Base-by-base conservation (phyloP, 2,113 vertebrate genomes). In the Cephalophus harveyi region DNA sequence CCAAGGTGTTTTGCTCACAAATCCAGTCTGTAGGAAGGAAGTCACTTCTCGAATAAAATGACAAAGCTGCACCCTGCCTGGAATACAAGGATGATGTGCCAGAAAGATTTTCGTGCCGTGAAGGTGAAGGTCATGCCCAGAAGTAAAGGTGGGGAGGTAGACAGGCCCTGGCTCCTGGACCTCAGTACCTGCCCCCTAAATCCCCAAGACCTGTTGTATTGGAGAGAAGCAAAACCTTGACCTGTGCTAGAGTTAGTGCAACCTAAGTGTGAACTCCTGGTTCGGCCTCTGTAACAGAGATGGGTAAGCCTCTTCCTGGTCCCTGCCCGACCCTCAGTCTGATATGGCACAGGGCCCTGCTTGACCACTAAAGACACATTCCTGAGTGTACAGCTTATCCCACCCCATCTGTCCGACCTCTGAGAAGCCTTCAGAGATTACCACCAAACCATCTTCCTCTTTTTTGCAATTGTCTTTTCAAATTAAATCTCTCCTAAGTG, bases 31-130 rank as follows among this genome's bases (percentile, higher is more conserved):
- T 8, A 7, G 40, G 48, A 46, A 40, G 16, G 28, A 36, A 12
- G 2, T 2, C 7, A 19, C 33, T 54, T 46, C 62, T 23, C 6
- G 0, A 52, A 27, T 54, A 62, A 59, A 86, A 71, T 5, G 4
- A 1, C 71, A 64, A n/a, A 27, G 21, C 30, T 28, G 0, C 14
- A 11, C 40, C 46, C 36, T 21, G 17, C 74, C 21, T 17, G 11
- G 82, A 9, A 3, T 5, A 13, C 33, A 14, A 40, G 5, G 19
- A 50, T 3, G 30, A 23, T 0, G 13, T 9, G 4, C 15, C 50
- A 13, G 30, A 15, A 3, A 9, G 1, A 0, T 5, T 36, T 17
- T 33, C 2, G 28, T 2, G 1, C 7, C 36, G 1, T 2, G 27
- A 11, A 23, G 40, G n/a, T 9, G 23, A 64, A 50, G 6, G 16